phyloP scores from a whole-genome alignment of 2,113 vertebrate genomes.

The Eulemur macaco region DNA sequence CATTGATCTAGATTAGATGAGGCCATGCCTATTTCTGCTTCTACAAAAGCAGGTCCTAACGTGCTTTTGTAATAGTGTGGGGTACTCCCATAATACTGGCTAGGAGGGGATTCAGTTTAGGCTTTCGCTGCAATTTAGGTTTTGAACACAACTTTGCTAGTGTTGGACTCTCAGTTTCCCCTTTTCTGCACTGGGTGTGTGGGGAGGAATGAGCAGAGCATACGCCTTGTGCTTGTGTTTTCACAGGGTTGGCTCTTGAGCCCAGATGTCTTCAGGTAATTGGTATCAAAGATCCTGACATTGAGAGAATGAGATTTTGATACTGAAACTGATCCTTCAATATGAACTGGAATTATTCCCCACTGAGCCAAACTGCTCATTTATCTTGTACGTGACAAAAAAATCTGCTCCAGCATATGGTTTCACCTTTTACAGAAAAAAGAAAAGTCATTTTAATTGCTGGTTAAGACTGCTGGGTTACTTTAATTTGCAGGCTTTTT shows the following conservation, averaged over 20 bases:
- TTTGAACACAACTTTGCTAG: background rate
- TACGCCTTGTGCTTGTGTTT: background rate
- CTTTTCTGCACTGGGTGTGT: background rate
- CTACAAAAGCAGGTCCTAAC: too few relatives aligned
- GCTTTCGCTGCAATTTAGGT: background rate
- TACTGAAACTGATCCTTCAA: constrained; percentile 50
- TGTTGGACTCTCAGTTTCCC: background rate
- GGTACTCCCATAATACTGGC: too few relatives aligned
- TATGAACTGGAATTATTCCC: constrained; percentile 63
- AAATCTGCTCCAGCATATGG: constrained; percentile 62
- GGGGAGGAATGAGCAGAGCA: background rate
- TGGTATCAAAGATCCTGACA: constrained; percentile 33
- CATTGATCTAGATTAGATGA: background rate
- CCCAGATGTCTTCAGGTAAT: background rate
- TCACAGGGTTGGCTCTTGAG: background rate
- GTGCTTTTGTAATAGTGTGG: background rate
- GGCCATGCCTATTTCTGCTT: too few relatives aligned
- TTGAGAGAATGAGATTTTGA: constrained; percentile 51
- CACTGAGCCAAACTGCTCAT: constrained; percentile 51
- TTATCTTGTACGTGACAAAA: constrained; percentile 72
- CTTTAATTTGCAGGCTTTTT: constrained; percentile 76
- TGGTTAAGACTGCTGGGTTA: constrained; percentile 70
- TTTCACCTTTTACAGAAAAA: constrained; percentile 58
- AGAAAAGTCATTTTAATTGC: constrained; percentile 74
- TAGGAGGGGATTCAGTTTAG: background rate